Evolutionary conservation across 2,113 vertebrate genomes (phyloP), one percentile per base, ranked within the genome.

Genomic region (Nycticorax nycticorax): DNA sequence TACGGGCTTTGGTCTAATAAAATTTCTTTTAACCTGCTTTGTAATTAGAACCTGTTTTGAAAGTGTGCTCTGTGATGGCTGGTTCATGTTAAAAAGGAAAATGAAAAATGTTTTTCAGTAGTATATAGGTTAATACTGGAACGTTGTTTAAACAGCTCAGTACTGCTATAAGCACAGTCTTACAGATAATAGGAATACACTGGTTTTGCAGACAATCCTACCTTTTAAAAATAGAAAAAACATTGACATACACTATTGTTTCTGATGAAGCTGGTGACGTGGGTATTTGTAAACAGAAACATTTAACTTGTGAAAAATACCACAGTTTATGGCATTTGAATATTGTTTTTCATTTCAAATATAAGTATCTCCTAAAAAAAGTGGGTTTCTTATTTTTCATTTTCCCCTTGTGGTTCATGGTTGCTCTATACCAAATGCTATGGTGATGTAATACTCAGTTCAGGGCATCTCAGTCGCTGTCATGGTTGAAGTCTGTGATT

Each of bases 21-120:
- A 89, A 69, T 72, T 64, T 93, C 37, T 93, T 96, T 88, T 88
- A 93, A 88, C 79, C 64, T 93, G 59, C 83, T 93, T 94, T 93
- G 85, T 88, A 96, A 97, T 92, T 93, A 96, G n/a, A 93, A 52
- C 47, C 82, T 89, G 60, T 84, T 95, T 96, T 86, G 63, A 74
- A 94, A 94, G 67, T 14, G 4, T 86, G 68, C 64, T 92, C 76
- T 86, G 47, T 89, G 74, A 76, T 78, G 53, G 74, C 77, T 93
- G 73, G 60, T 84, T 95, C 37, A 5, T 56, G 41, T 92, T 88
- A 88, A 86, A 96, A 95, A 88, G 28, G 55, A 93, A 93, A 92
- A 92, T 33, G 41, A 83, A 93, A 94, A 90, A 86, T 63, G 53
- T 35, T 94, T 92, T 85, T 2, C 3, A 77, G 50, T 79, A 66